Conservation (phyloP, 2,888 invertebrate genomes). For the Muschampia staudingeri region DNA sequence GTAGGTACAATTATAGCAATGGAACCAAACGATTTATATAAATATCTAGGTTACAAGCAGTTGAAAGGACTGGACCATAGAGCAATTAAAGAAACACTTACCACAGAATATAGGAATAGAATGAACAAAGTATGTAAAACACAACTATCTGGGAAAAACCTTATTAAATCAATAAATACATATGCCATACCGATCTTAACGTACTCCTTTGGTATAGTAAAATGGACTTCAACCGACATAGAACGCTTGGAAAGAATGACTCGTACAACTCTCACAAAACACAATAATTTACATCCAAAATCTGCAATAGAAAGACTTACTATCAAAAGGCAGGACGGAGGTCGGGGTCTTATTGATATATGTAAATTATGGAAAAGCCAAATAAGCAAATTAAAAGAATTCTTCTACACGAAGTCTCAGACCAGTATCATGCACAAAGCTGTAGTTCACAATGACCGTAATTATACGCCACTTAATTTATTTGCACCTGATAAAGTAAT, state of each 20-base stretch:
- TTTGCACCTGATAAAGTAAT: neutral
- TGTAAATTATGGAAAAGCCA: constrained; percentile 41
- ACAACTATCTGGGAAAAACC: constrained; percentile 32
- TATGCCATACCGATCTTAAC: constrained; percentile 45
- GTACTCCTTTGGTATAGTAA: constrained; percentile 49
- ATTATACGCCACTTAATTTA: constrained; percentile 47
- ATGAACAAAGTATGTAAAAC: constrained; percentile 40
- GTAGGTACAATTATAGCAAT: constrained; percentile 39
- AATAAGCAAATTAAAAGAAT: constrained; percentile 21
- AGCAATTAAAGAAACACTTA: constrained; percentile 45
- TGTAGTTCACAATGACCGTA: constrained; percentile 29
- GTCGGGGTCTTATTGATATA: constrained; percentile 38
- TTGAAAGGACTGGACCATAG: constrained; percentile 50
- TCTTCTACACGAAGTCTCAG: constrained; percentile 33
- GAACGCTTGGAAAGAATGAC: constrained; percentile 45
- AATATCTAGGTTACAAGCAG: constrained; percentile 61
- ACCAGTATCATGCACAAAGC: constrained; percentile 39
- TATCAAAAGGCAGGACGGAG: constrained; percentile 46
- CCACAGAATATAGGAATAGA: constrained; percentile 38
- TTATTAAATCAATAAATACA: constrained; percentile 48
- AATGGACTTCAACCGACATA: constrained; percentile 48
- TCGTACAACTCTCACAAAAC: constrained; percentile 47
- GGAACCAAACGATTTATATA: constrained; percentile 54
- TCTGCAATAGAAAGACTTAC: constrained; percentile 54
- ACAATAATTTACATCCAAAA: constrained; percentile 50